A percentile compares a stretch with the other conserved stretches of the same genome.
phyloP scores from a whole-genome alignment of 2,797 vertebrate species.

The Phyllotis vaccarum region DNA sequence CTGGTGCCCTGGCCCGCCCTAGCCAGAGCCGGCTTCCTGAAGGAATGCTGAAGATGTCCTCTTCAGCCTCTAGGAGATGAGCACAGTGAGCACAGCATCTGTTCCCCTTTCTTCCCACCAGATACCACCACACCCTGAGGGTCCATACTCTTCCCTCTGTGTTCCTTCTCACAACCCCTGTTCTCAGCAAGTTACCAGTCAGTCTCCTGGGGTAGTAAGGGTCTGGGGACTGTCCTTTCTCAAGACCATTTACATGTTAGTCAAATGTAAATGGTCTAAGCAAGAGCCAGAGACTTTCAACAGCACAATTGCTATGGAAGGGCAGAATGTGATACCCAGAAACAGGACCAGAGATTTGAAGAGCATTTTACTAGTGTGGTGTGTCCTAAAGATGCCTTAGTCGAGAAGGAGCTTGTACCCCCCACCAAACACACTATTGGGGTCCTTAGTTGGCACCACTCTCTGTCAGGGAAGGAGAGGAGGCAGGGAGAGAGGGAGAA shows the following conservation, averaged over 20 bases:
- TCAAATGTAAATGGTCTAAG: constrained; percentile 4
- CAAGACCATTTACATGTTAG: constrained; percentile 26
- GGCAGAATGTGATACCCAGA: background rate
- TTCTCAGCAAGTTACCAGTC: background rate
- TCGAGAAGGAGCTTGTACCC: background rate
- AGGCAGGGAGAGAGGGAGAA: background rate
- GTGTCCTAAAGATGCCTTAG: background rate
- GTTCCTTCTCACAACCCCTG: constrained; percentile 7
- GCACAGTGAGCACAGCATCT: too few species aligned
- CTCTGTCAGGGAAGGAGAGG: background rate
- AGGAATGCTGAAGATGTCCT: background rate
- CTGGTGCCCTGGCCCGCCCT: background rate
- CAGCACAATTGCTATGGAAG: constrained; percentile 8
- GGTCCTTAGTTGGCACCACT: background rate
- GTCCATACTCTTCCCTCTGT: background rate
- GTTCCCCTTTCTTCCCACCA: background rate
- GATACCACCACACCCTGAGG: background rate
- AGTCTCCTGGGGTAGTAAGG: background rate
- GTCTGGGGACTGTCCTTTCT: background rate
- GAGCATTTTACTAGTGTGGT: background rate
- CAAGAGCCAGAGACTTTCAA: background rate
- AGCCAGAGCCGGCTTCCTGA: background rate
- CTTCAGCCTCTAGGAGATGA: background rate
- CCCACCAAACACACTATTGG: too few species aligned
- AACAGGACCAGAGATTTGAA: background rate